Percentiles rank a stretch among this genome's conserved stretches.
Evolutionary conservation across 1,140 invertebrate species (phyloP).

Genomic region (Thaumetopoea pityocampa): DNA sequence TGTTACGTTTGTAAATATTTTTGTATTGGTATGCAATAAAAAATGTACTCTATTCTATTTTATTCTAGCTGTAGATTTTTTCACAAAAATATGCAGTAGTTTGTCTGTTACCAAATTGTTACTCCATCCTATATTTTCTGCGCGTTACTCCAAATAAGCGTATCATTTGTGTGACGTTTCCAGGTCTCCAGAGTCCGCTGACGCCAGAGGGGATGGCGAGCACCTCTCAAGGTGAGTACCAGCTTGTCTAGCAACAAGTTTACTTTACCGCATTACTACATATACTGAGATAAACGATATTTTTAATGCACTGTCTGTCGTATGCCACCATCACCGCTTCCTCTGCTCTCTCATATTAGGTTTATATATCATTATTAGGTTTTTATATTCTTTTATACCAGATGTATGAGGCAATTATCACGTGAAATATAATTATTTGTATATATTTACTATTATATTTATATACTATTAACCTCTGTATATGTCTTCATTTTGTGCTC

Average conservation of each 20-base stretch:
- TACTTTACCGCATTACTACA: slow-evolving; percentile 73
- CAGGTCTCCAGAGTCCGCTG: slow-evolving; percentile 66
- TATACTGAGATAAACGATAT: slow-evolving; percentile 73
- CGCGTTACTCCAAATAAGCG: background rate
- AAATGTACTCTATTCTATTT: no score
- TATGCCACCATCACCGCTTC: slow-evolving; percentile 78
- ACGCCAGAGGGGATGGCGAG: slow-evolving; percentile 81
- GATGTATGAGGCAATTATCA: slow-evolving; percentile 74
- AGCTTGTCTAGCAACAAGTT: slow-evolving; percentile 68
- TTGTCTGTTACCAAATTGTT: no score
- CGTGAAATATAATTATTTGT: slow-evolving; percentile 64
- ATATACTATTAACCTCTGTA: slow-evolving; percentile 69
- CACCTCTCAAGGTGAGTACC: slow-evolving; percentile 90
- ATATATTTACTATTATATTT: slow-evolving; percentile 29
- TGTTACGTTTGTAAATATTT: no score
- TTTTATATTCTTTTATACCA: slow-evolving; percentile 61
- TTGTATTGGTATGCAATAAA: no score
- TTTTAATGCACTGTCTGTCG: slow-evolving; percentile 78
- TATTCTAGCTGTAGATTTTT: no score
- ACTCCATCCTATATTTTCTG: background rate
- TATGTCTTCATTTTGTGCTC: slow-evolving; percentile 74
- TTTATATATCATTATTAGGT: slow-evolving; percentile 72
- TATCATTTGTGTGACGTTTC: slow-evolving; percentile 29
- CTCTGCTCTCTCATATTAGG: slow-evolving; percentile 77
- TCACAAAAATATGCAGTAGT: no score